A percentile compares a stretch with the other conserved stretches of the same genome.
Evolutionary conservation across 2,888 invertebrate genomes (phyloP).

Genomic region (Drosophila paramelanica): DNA sequence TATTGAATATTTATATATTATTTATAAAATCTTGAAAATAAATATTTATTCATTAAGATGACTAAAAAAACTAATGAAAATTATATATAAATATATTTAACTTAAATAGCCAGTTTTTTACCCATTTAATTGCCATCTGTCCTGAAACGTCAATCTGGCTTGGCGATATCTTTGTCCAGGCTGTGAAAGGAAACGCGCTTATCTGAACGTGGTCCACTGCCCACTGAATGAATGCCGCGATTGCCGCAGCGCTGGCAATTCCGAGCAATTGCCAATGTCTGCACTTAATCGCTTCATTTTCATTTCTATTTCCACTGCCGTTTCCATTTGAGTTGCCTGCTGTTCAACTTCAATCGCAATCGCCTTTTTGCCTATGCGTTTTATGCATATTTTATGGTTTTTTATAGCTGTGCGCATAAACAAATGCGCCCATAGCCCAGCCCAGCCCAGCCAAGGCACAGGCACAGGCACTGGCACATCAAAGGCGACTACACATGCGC

Average conservation of each 20-base stretch:
- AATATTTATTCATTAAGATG: too few relatives aligned
- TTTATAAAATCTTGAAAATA: too few relatives aligned
- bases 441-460: slow-evolving; percentile 1
- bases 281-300: slow-evolving; percentile 51
- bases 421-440: slow-evolving; percentile 51
- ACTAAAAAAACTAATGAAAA: too few relatives aligned
- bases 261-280: slow-evolving; percentile 23
- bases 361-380: slow-evolving; percentile 69
- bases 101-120: not conserved
- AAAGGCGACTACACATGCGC: slow-evolving; percentile 59
- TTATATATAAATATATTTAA: too few relatives aligned
- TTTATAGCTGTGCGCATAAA: slow-evolving; percentile 72
- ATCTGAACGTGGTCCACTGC: slow-evolving; percentile 3
- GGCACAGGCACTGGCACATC: slow-evolving; percentile 34
- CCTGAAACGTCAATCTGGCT: not conserved
- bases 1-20: too few relatives aligned
- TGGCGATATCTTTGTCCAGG: not conserved
- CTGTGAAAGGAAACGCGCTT: not conserved
- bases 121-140: not conserved
- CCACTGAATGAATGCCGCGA: slow-evolving; percentile 10
- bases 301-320: slow-evolving; percentile 14
- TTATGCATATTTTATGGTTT: slow-evolving; percentile 78
- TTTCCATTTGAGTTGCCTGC: slow-evolving; percentile 42
- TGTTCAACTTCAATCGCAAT: slow-evolving; percentile 68
- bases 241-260: slow-evolving; percentile 24